Evolutionary conservation across 2,797 vertebrate species (phyloP).

Genomic region (Sphenopsis melanotis): DNA sequence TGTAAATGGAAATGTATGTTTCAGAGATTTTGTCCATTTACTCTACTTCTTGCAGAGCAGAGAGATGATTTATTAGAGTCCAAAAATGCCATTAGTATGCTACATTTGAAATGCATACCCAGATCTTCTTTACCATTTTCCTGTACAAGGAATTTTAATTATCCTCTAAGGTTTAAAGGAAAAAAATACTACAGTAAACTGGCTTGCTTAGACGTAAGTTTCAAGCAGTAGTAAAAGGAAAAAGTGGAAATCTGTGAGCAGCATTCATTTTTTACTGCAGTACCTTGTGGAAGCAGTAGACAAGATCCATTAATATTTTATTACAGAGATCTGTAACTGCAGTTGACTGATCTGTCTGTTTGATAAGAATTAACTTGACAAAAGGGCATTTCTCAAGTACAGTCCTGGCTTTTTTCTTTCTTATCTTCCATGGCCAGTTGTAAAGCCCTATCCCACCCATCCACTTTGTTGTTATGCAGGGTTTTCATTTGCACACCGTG

Average conservation of each 20-base stretch:
- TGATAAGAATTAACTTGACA: not conserved
- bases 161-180: not conserved
- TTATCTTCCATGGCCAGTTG: not conserved
- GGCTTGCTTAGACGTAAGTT: not conserved
- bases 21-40: not conserved
- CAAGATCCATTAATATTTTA: slow-evolving; percentile 18
- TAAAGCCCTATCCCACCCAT: not conserved
- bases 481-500: not conserved
- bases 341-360: not conserved
- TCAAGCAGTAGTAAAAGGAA: not conserved
- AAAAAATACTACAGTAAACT: not conserved
- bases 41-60: not conserved
- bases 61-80: not conserved
- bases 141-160: slow-evolving; percentile 1
- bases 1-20: not conserved
- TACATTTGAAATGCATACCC: not conserved
- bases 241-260: not conserved
- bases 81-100: not conserved
- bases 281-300: not conserved
- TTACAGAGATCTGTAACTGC: not conserved
- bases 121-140: slow-evolving; percentile 27
- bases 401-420: not conserved
- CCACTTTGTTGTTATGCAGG: not conserved
- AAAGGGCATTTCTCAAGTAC: not conserved
- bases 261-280: not conserved